Percentiles rank a stretch among this genome's conserved stretches.
Evolutionary conservation across 2,888 invertebrate species (phyloP).

Genomic region (Colletes collaris): DNA sequence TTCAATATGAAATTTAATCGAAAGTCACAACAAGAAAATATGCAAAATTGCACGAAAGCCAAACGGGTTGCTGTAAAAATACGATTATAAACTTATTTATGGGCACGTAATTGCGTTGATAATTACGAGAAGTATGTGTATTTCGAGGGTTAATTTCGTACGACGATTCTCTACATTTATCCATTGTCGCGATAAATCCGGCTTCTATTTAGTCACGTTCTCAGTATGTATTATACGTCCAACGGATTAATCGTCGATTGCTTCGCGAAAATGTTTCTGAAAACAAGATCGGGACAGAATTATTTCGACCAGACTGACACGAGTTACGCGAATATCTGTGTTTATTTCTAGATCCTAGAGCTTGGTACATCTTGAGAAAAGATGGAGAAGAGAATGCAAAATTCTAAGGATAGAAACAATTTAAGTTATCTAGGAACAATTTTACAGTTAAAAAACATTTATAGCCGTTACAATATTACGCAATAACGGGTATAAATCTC

Average conservation of each 20-base stretch:
- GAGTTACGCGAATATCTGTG: slow-evolving; percentile 19
- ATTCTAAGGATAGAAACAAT: neutral
- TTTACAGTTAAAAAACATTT: neutral
- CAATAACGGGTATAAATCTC: neutral
- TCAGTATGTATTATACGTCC: neutral
- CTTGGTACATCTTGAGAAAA: slow-evolving; percentile 1
- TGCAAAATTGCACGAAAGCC: too few relatives aligned
- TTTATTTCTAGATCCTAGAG: slow-evolving; percentile 31
- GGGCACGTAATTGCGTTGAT: too few relatives aligned
- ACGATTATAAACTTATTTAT: too few relatives aligned
- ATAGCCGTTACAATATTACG: neutral
- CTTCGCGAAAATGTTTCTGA: slow-evolving; percentile 7
- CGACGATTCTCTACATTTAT: neutral
- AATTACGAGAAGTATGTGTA: neutral
- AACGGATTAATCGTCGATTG: slow-evolving; percentile 27
- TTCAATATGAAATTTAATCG: too few relatives aligned
- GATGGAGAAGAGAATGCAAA: slow-evolving; percentile 3
- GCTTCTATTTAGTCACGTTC: slow-evolving; percentile 16
- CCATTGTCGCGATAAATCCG: neutral
- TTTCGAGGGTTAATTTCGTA: neutral
- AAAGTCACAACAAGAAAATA: too few relatives aligned
- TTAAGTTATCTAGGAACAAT: neutral
- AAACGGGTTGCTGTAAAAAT: too few relatives aligned
- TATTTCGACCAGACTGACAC: slow-evolving; percentile 16
- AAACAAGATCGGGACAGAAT: slow-evolving; percentile 19